These are phyloP conservation scores for Drosophila cardini DNA, from an alignment of 1,140 invertebrate species.

Conservation along the genomic window DNA sequence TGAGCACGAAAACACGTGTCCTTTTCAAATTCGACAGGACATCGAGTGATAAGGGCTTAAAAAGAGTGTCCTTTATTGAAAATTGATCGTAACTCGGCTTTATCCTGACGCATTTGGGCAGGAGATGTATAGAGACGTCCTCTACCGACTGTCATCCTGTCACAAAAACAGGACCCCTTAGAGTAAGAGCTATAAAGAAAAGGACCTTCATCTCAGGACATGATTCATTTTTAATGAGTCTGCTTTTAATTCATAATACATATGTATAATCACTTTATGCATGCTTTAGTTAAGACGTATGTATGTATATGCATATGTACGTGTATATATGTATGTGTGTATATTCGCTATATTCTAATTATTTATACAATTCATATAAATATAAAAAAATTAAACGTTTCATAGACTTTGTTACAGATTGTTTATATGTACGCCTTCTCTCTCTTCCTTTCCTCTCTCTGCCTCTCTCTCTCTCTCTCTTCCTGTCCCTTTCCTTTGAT, in stretches of 20 bases:
- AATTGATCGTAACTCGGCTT: background rate
- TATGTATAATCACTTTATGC: conserved; percentile 82
- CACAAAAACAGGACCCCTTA: too few relatives aligned
- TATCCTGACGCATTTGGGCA: too few relatives aligned
- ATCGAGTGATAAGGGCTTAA: background rate
- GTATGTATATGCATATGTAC: conserved; percentile 36
- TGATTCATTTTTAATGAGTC: conserved; percentile 75
- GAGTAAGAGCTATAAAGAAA: too few relatives aligned
- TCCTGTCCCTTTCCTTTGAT: background rate
- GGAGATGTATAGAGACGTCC: too few relatives aligned
- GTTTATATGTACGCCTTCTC: conserved; percentile 49
- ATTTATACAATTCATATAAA: conserved; percentile 80
- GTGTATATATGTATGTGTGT: conserved; percentile 41
- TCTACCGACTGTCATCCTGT: too few relatives aligned
- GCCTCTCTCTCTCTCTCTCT: background rate
- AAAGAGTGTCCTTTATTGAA: background rate
- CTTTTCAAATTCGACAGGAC: background rate
- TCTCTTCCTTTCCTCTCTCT: background rate
- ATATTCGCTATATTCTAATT: conserved; percentile 68
- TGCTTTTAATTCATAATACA: conserved; percentile 70
- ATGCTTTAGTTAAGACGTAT: conserved; percentile 69
- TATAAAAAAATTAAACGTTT: conserved; percentile 72
- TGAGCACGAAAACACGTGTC: background rate
- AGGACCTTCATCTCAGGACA: background rate
- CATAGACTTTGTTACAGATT: conserved; percentile 75